Percentiles rank a stretch among this genome's conserved stretches.
phyloP scores from a whole-genome alignment of 2,113 vertebrate genomes.

The Phylloscopus trochilus region DNA sequence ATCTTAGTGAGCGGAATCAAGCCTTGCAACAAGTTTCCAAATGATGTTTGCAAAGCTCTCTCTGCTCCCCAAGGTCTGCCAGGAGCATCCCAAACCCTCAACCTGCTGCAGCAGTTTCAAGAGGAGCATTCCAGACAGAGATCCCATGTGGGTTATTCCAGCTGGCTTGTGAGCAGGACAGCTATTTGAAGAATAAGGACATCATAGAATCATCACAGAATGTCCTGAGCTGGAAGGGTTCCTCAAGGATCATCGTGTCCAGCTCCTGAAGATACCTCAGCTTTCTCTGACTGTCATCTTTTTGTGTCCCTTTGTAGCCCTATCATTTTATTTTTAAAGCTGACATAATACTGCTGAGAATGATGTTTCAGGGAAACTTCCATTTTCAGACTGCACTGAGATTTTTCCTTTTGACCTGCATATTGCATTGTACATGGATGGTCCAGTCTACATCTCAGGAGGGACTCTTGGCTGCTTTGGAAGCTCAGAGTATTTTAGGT shows the following conservation, averaged over 20 bases:
- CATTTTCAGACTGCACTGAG: neutral
- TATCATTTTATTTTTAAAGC: fast-evolving
- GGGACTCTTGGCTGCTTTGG: neutral
- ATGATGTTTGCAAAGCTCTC: neutral
- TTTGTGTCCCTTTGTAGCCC: neutral
- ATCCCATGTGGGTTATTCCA: neutral
- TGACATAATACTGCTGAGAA: neutral
- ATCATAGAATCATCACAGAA: neutral
- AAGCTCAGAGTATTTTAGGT: neutral
- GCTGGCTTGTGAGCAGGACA: neutral
- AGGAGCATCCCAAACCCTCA: neutral
- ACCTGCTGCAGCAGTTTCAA: neutral
- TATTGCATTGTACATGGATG: neutral
- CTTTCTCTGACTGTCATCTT: neutral
- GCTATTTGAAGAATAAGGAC: neutral
- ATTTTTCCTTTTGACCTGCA: neutral
- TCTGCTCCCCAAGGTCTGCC: neutral
- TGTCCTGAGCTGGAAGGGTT: neutral
- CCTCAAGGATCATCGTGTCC: neutral
- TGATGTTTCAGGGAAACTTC: neutral
- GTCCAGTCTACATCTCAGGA: neutral
- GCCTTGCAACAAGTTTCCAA: neutral
- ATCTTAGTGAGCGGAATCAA: neutral
- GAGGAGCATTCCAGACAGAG: neutral
- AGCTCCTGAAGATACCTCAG: neutral